Evolutionary conservation across 2,888 invertebrate genomes (phyloP).

Genomic region (Noctua janthina): DNA sequence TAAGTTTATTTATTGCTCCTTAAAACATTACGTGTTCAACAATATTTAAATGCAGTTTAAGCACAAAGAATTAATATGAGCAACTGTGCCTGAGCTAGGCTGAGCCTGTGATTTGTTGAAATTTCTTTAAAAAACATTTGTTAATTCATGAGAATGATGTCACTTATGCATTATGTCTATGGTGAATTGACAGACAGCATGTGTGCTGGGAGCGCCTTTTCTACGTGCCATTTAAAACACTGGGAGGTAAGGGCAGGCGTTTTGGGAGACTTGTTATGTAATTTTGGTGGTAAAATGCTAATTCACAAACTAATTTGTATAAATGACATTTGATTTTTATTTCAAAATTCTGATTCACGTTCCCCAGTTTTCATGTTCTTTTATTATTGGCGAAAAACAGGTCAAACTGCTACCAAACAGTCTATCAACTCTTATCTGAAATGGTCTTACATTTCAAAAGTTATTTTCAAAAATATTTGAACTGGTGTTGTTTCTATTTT

Average conservation of each 20-base stretch:
- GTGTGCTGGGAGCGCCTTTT: background rate
- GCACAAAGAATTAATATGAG: no score
- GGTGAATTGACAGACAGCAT: background rate
- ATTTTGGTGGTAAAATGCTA: background rate
- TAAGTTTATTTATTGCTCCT: no score
- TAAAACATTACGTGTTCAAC: no score
- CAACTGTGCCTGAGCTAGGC: no score
- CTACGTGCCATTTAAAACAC: no score
- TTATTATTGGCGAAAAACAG: background rate
- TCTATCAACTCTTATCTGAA: no score
- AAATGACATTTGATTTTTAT: background rate
- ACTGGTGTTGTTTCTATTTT: background rate
- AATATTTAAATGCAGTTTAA: no score
- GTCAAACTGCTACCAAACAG: no score
- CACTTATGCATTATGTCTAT: background rate
- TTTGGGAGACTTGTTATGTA: no score
- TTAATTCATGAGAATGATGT: no score
- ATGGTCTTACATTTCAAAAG: no score
- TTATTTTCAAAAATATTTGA: background rate
- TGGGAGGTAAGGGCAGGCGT: no score
- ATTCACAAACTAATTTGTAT: background rate
- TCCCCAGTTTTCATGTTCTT: background rate
- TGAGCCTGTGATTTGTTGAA: background rate
- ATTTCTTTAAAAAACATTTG: background rate
- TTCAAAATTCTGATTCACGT: background rate